Base-by-base conservation (phyloP, 2,113 vertebrate species). In the Lipophrys pholis region DNA sequence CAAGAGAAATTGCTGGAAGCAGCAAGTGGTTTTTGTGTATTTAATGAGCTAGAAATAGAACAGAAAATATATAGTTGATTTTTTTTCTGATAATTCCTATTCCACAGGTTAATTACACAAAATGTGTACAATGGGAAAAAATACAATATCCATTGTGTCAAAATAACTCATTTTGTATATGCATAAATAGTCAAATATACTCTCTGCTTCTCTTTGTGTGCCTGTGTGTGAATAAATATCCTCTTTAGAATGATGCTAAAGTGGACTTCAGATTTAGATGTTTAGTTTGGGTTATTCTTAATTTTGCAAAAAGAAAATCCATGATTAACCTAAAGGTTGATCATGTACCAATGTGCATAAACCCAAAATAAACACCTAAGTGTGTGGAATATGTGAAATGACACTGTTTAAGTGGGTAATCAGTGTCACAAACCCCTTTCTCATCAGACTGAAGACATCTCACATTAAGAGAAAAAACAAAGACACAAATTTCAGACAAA, bases 111-210 rank as follows among this genome's bases (percentile, higher is more conserved):
- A 75, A 76, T 76, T 57, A 83, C 68, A 86, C 8, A 75, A 86
- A 60, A 76, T 10, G 35, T 66, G 30, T 56, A 38, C 11, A 65
- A 30, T 46, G 59, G 8, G 11, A 6, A 45, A 49, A 78, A 1
- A 55, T 38, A 52, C 35, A 73, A 72, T 49, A 61, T 8, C 50
- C 59, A 63, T 16, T 59, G 11, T 65, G 46, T 76, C 48, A 65
- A 73, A 88, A 77, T 17, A 78, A 55, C n/a, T 83, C 17, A 86
- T 81, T 81, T 55, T 84, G 67, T 84, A 73, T 79, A 77, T 84
- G 84, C 64, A 93, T 91, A 91, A 92, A 92, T 90, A 94, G 53
- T 77, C 54, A 82, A 53, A 70, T 62, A 49, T 15, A 71, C 71
- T 14, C 52, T n/a, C 38, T 30, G 16, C 51, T 36, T 55, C 15